Evolutionary conservation across 2,888 invertebrate species (phyloP).

Genomic region (Machimus atricapillus): DNA sequence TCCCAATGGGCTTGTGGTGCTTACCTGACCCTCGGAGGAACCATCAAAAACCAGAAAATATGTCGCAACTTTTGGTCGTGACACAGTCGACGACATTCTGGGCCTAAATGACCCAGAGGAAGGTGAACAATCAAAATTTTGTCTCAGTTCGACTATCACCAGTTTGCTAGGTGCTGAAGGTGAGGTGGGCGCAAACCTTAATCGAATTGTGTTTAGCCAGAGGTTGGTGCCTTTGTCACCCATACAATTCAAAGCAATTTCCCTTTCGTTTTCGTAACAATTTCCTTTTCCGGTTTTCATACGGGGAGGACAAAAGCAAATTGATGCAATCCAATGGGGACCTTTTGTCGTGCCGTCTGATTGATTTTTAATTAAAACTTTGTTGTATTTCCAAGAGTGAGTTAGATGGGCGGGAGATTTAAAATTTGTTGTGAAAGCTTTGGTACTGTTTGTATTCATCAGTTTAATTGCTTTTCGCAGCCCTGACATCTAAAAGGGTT

Average conservation of each 20-base stretch:
- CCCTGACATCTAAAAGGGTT: background rate
- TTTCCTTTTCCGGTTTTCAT: conserved; percentile 19
- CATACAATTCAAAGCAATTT: background rate
- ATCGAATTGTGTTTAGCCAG: background rate
- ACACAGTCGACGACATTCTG: background rate
- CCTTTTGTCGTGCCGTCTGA: background rate
- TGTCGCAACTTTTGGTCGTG: background rate
- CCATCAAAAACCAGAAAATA: background rate
- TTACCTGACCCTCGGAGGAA: background rate
- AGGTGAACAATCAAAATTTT: background rate
- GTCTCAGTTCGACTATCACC: background rate
- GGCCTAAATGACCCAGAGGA: background rate
- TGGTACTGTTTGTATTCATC: background rate
- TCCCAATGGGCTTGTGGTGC: background rate
- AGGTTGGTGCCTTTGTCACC: background rate
- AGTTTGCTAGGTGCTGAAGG: background rate
- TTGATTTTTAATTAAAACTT: background rate
- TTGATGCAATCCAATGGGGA: background rate
- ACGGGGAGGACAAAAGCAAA: background rate
- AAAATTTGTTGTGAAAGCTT: background rate
- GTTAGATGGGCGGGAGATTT: background rate
- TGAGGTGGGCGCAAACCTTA: background rate
- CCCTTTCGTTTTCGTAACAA: background rate
- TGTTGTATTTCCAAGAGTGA: background rate
- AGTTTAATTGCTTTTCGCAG: background rate